Percentiles rank a stretch among this genome's conserved stretches.
Evolutionary conservation across 2,888 invertebrate species (phyloP).

Genomic region (Dryadula phaetusa): DNA sequence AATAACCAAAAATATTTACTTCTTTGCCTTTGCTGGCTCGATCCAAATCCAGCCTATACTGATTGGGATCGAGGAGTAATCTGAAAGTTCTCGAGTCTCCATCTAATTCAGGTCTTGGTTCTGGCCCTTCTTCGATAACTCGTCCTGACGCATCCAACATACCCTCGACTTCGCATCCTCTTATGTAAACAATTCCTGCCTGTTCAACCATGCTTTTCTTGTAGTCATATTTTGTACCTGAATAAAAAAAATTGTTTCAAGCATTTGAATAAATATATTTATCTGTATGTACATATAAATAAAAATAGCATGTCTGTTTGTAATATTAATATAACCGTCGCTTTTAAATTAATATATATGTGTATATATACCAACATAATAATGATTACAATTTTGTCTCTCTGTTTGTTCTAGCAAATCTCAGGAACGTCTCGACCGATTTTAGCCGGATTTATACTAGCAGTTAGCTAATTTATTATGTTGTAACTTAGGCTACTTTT

Average conservation of each 20-base stretch:
- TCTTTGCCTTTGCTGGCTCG: slow-evolving; percentile 91
- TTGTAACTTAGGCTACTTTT: too few relatives aligned
- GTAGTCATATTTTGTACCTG: slow-evolving; percentile 91
- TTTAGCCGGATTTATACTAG: too few relatives aligned
- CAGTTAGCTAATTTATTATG: too few relatives aligned
- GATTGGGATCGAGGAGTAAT: slow-evolving; percentile 98
- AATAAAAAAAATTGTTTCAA: slow-evolving; percentile 16
- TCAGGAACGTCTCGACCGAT: too few relatives aligned
- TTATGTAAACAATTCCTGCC: slow-evolving; percentile 94
- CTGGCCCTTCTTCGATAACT: slow-evolving; percentile 98
- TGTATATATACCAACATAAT: too few relatives aligned
- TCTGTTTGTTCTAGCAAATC: too few relatives aligned
- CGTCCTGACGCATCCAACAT: slow-evolving; percentile 97
- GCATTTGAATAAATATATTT: background rate
- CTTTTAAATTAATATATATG: too few relatives aligned
- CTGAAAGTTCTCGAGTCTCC: slow-evolving; percentile 97
- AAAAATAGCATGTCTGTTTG: too few relatives aligned
- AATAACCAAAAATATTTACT: slow-evolving; percentile 76
- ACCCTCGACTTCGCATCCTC: slow-evolving; percentile 99
- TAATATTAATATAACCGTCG: too few relatives aligned
- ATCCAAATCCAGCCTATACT: slow-evolving; percentile 97
- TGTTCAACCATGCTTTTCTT: slow-evolving; percentile 95
- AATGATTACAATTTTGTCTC: too few relatives aligned
- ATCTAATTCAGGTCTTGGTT: slow-evolving; percentile 92
- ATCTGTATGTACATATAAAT: too few relatives aligned